phyloP scores from a whole-genome alignment of 2,888 invertebrate genomes.

The Agriopis marginaria region DNA sequence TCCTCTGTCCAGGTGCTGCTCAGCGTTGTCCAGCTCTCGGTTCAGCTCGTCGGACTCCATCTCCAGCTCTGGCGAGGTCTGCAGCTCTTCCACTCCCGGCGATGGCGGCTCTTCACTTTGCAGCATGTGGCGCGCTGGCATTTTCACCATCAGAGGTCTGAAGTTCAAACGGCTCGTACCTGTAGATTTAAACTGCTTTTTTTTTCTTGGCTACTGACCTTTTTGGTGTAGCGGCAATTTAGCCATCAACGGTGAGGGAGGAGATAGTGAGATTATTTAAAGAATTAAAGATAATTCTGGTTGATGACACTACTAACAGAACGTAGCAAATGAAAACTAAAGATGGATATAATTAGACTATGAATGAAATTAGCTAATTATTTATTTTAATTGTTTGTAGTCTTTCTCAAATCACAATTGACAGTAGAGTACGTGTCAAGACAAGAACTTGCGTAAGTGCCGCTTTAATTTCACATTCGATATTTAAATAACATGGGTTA shows the following conservation, averaged over 20 bases:
- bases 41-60: constrained; percentile 71
- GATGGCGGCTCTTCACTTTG: constrained; percentile 58
- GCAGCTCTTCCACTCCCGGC: constrained; percentile 69
- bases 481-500: constrained; percentile 34
- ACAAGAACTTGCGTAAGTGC: not conserved
- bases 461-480: constrained; percentile 28
- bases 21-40: constrained; percentile 68
- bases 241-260: no score
- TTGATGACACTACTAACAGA: no score
- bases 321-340: no score
- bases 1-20: constrained; percentile 70
- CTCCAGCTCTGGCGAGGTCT: constrained; percentile 72
- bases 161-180: constrained; percentile 64
- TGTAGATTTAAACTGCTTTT: constrained; percentile 39
- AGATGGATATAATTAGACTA: no score
- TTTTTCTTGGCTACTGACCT: no score
- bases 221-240: no score
- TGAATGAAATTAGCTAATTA: no score
- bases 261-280: no score
- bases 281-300: no score
- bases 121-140: constrained; percentile 65
- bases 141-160: constrained; percentile 69
- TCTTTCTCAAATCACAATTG: no score
- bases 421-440: no score
- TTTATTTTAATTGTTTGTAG: no score